Evolutionary conservation across 2,797 vertebrate genomes (phyloP).

Genomic region (Sitta carolinensis): DNA sequence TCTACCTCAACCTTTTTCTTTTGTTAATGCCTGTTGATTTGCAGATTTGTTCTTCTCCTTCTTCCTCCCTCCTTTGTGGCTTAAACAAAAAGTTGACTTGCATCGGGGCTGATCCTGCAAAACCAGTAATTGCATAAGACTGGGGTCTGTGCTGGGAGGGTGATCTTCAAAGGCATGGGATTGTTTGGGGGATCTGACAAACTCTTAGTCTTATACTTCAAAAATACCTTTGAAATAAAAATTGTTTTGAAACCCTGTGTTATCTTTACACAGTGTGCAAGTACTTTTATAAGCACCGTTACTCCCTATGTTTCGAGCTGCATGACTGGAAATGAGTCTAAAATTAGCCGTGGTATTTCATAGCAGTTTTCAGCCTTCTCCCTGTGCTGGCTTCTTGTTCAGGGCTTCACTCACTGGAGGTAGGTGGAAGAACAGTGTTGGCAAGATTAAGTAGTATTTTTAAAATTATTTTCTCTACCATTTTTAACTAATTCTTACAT

Average conservation of each 20-base stretch:
- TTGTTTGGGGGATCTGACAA: neutral
- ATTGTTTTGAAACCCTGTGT: neutral
- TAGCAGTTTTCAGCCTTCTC: neutral
- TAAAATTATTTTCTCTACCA: neutral
- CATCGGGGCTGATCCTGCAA: neutral
- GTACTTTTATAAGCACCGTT: neutral
- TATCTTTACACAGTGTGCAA: neutral
- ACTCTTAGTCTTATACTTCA: neutral
- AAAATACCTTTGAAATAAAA: neutral
- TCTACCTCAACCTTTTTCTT: neutral
- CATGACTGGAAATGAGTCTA: neutral
- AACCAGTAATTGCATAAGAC: accelerated
- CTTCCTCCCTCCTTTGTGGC: neutral
- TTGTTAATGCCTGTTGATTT: neutral
- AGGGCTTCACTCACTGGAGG: neutral
- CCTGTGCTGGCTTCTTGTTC: neutral
- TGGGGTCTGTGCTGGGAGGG: neutral
- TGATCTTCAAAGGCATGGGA: neutral
- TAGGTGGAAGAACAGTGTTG: neutral
- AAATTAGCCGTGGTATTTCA: constrained; percentile 1
- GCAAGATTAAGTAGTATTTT: neutral
- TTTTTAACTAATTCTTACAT: neutral
- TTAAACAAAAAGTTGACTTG: neutral
- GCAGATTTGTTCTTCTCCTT: neutral
- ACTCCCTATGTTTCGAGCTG: neutral